Evolutionary conservation across 2,797 vertebrate genomes (phyloP).

Genomic region (Pristis pectinata): DNA sequence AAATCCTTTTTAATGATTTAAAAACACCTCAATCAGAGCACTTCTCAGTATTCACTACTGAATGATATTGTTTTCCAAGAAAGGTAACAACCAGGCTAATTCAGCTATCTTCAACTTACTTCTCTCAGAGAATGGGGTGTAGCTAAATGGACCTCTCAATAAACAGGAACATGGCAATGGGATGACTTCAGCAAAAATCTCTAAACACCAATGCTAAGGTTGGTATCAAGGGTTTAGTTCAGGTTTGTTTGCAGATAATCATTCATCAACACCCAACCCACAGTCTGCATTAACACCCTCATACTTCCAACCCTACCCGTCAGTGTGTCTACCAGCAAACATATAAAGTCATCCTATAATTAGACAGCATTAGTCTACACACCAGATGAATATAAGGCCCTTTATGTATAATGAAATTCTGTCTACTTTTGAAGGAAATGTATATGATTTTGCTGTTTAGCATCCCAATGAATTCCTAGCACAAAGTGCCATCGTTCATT

Average conservation of each 20-base stretch:
- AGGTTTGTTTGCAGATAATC: background rate
- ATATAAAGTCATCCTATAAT: no score
- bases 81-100: background rate
- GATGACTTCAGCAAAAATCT: background rate
- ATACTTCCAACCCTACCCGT: no score
- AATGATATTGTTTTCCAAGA: background rate
- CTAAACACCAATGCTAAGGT: background rate
- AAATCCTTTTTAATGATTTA: background rate
- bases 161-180: background rate
- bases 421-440: background rate
- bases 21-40: background rate
- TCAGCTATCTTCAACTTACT: background rate
- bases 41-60: background rate
- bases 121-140: background rate
- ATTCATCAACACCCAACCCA: background rate
- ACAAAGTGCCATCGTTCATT: background rate
- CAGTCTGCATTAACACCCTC: no score
- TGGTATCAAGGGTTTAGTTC: background rate
- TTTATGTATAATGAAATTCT: background rate
- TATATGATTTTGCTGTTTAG: background rate
- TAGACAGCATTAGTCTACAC: no score
- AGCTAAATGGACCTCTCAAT: background rate
- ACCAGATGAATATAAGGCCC: background rate
- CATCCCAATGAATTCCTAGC: background rate
- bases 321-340: no score